These are phyloP conservation scores for Ailurus styani DNA, from an alignment of 2,113 vertebrate genomes.

Conservation along the genomic window DNA sequence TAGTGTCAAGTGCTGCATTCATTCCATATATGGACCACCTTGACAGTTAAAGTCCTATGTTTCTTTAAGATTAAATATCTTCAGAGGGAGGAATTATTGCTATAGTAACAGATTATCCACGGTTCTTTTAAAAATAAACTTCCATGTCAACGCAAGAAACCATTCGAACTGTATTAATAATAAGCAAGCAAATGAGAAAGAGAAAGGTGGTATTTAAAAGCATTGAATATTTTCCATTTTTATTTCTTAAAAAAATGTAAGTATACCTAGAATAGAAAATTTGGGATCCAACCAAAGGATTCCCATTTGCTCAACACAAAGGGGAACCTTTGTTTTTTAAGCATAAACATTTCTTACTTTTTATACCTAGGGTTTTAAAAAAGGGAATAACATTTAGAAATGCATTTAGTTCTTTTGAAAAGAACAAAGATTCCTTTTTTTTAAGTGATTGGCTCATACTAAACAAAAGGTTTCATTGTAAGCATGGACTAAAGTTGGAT, in stretches of 20 bases:
- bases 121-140: constrained; percentile 61
- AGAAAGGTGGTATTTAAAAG: constrained; percentile 46
- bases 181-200: not conserved
- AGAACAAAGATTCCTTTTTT: not conserved
- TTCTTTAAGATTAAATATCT: constrained; percentile 51
- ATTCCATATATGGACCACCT: constrained; percentile 35
- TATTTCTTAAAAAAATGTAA: constrained; percentile 19
- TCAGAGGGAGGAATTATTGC: constrained; percentile 52
- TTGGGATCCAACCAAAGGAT: constrained; percentile 22
- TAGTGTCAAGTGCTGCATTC: not conserved
- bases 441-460: not conserved
- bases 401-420: not conserved
- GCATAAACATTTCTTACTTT: not conserved
- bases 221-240: not conserved
- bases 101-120: constrained; percentile 66
- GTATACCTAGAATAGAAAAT: constrained; percentile 48
- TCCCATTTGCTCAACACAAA: constrained; percentile 15
- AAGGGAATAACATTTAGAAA: constrained; percentile 28
- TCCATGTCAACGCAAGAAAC: constrained; percentile 57
- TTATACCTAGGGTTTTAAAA: constrained; percentile 26
- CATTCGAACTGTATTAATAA: constrained; percentile 56
- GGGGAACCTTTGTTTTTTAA: not conserved
- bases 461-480: not conserved
- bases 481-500: not conserved
- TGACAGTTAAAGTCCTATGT: constrained; percentile 55